Percentiles rank a stretch among this genome's conserved stretches.
These are phyloP conservation scores for Aythya baeri DNA, from an alignment of 2,113 vertebrate species.

Conservation along the genomic window DNA sequence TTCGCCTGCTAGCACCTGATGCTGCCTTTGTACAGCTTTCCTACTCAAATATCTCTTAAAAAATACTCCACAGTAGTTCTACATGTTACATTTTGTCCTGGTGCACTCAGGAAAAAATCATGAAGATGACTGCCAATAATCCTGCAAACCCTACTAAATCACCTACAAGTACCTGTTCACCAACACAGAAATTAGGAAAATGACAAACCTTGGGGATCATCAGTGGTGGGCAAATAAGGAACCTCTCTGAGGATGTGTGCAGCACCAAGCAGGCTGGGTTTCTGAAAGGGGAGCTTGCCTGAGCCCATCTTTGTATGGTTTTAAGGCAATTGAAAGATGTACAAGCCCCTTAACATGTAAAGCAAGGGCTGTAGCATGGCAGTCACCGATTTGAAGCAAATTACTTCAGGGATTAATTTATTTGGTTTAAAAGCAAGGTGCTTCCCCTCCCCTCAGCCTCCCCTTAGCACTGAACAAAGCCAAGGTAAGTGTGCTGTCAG, in stretches of 20 bases:
- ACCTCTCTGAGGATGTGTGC: background rate
- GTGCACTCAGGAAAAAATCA: background rate
- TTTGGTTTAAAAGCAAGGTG: background rate
- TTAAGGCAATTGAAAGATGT: background rate
- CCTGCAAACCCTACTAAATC: background rate
- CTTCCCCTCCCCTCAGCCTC: background rate
- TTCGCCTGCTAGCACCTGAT: background rate
- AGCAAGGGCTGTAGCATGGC: background rate
- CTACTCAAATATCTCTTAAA: background rate
- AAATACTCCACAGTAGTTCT: background rate
- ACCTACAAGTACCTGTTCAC: background rate
- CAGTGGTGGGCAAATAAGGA: background rate
- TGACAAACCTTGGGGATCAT: background rate
- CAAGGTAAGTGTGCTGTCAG: background rate
- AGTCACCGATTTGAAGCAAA: background rate
- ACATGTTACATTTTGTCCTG: background rate
- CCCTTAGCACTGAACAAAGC: background rate
- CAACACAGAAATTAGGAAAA: background rate
- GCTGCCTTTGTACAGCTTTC: background rate
- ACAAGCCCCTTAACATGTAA: background rate
- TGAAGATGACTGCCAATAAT: background rate
- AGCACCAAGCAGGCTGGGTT: background rate
- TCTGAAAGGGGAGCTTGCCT: background rate
- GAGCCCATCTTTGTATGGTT: background rate
- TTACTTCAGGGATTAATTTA: background rate